Evolutionary conservation across 1,140 invertebrate species (phyloP), one percentile per base, ranked within the genome.

Genomic region (Euura lappo): DNA sequence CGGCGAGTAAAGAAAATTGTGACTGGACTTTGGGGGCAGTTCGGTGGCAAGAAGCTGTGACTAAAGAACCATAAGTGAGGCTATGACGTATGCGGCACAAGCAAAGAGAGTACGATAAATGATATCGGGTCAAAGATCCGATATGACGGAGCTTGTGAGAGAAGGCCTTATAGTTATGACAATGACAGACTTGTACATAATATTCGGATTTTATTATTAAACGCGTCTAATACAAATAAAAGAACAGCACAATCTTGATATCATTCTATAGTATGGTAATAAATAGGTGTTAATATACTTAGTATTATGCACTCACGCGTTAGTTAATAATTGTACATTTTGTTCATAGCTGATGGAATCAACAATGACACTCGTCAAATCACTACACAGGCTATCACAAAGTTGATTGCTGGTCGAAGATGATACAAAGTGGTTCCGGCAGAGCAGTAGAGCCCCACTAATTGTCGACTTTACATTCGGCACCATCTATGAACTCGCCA

Each of bases 121-220:
- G n/a, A n/a, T n/a, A n/a, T n/a, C n/a, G n/a, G n/a, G n/a, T n/a
- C n/a, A n/a, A n/a, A n/a, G n/a, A n/a, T n/a, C n/a, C n/a, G n/a
- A n/a, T n/a, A n/a, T n/a, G n/a, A n/a, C n/a, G 8, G 51, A 60
- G 51, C n/a, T 60, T 60, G 2, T 60, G 51, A 60, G n/a, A 60
- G 51, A 60, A 60, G 51, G n/a, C 8, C n/a, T n/a, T 60, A 5
- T 60, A 4, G 51, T 8, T 60, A 60, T 11, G 11, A 51, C 11
- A 51, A 51, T 60, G 8, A 60, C n/a, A n/a, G n/a, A n/a, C n/a
- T n/a, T n/a, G 47, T 82, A 80, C 77, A 79, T 83, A 80, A 79
- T 84, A 82, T 84, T 87, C 84, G 79, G 73, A 84, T 86, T 87
- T 86, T 28, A 86, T 87, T 86, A 85, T 85, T 86, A 83, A 87